Evolutionary conservation across 2,113 vertebrate genomes (phyloP), one percentile per base, ranked within the genome.

Genomic region (Heloderma charlesbogerti): DNA sequence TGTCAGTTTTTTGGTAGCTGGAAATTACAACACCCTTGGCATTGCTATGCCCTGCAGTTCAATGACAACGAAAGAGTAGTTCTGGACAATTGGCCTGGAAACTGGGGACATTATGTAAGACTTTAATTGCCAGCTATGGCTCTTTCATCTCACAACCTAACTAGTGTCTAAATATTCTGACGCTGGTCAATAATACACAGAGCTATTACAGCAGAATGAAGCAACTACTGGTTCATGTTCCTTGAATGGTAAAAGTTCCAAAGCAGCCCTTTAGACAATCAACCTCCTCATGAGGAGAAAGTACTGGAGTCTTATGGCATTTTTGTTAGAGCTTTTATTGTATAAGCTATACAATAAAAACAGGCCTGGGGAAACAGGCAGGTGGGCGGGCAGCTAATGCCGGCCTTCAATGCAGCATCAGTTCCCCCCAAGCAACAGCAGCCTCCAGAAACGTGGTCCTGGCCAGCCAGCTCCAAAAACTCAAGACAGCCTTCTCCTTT

Each of bases 121-220:
- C 83, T 91, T 80, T 54, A 83, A 91, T 92, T 93, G 87, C 80
- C 89, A 57, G 48, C 20, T 90, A 88, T 87, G 90, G 40, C 77
- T 22, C 72, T 93, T 92, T 94, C 66, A 81, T 75, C 85, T 94
- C 57, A 91, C 88, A 92, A 88, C 86, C 77, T 92, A 63, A 84
- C 48, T 63, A 77, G 69, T 89, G 78, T 0, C 57, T 54, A 94
- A 54, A 67, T 82, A 95, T 43, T 4, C 25, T 90, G 94, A 93
- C 40, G 81, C 48, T 83, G 75, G 77, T 84, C 80, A 92, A 29
- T 86, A 88, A 91, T 13, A 34, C 82, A 92, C 93, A 72, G 8
- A 0, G 1, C 37, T 27, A 40, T 88, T 87, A 88, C 83, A 92
- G 81, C 20, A 10, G 13, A 85, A 8, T 0, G 0, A 94, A 45